A percentile compares a stretch with the other conserved stretches of the same genome.
phyloP scores from a whole-genome alignment of 2,113 vertebrate genomes.

The Atractosteus spatula region DNA sequence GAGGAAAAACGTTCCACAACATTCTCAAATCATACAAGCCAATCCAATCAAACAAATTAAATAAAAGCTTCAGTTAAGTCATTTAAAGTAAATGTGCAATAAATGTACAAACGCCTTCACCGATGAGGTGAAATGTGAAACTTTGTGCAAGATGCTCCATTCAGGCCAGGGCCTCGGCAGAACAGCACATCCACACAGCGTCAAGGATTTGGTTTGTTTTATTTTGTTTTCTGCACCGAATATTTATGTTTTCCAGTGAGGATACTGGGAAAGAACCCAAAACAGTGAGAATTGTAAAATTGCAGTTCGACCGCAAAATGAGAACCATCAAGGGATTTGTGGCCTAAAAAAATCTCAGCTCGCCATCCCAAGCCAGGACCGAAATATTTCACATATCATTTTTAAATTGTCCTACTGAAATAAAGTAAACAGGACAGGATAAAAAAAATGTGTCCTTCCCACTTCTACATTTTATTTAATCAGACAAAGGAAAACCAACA shows the following conservation, averaged over 20 bases:
- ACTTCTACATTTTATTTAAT: conserved; percentile 31
- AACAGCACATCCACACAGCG: conserved; percentile 9
- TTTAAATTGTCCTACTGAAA: conserved; percentile 22
- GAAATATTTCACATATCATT: conserved; percentile 38
- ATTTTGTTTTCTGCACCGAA: conserved; percentile 30
- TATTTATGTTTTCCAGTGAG: conserved; percentile 41
- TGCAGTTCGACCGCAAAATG: conserved; percentile 23
- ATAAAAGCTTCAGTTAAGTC: too few species aligned
- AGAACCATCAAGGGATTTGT: conserved; percentile 27
- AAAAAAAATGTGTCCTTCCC: conserved; percentile 27
- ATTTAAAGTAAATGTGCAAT: too few species aligned
- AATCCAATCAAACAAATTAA: too few species aligned
- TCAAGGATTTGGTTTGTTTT: conserved; percentile 29
- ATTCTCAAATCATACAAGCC: too few species aligned
- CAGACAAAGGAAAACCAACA: conserved; percentile 24
- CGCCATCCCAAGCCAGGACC: conserved; percentile 26
- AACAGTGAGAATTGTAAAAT: conserved; percentile 34
- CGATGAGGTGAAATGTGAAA: neutral
- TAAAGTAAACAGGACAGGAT: conserved; percentile 33
- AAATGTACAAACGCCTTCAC: neutral
- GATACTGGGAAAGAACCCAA: conserved; percentile 32
- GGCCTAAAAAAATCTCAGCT: conserved; percentile 25
- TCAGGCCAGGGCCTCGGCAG: neutral
- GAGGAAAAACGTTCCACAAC: too few species aligned
- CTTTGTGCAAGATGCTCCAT: conserved; percentile 1